These are phyloP conservation scores for Drosophila grimshawi DNA, from an alignment of 1,140 invertebrate genomes.

Conservation along the genomic window DNA sequence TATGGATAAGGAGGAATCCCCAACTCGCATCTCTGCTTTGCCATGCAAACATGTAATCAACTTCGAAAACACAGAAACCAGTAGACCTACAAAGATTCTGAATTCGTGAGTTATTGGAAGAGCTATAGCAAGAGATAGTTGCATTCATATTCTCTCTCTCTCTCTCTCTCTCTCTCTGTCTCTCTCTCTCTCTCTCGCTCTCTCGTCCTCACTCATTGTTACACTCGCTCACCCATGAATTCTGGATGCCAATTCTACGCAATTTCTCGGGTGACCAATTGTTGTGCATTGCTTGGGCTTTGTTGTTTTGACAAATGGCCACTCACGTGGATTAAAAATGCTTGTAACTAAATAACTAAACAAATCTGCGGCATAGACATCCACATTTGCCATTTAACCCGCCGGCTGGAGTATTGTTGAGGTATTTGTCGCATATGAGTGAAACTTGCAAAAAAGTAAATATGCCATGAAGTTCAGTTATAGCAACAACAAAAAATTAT, in stretches of 20 bases:
- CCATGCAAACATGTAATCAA: too few species aligned
- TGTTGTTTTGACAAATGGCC: slow-evolving; percentile 72
- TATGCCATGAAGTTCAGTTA: slow-evolving; percentile 31
- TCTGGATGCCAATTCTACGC: background rate
- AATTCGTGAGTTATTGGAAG: too few species aligned
- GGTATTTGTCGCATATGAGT: slow-evolving; percentile 54
- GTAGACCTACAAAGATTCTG: too few species aligned
- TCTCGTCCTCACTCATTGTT: too few species aligned
- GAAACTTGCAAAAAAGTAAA: slow-evolving; percentile 27
- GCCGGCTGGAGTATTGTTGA: background rate
- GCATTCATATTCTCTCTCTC: too few species aligned
- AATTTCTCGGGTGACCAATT: slow-evolving; percentile 19
- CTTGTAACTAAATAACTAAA: slow-evolving; percentile 67
- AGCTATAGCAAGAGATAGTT: too few species aligned
- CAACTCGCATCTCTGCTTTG: too few species aligned
- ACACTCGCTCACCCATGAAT: background rate
- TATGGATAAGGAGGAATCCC: too few species aligned
- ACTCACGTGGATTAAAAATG: slow-evolving; percentile 84
- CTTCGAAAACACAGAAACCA: too few species aligned
- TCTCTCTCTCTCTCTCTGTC: too few species aligned
- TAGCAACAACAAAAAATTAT: slow-evolving; percentile 16
- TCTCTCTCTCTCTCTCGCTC: too few species aligned
- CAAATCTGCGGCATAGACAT: slow-evolving; percentile 64
- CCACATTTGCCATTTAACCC: slow-evolving; percentile 55
- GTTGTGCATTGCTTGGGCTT: slow-evolving; percentile 11